A percentile compares a stretch with the other conserved stretches of the same genome.
Evolutionary conservation across 2,797 vertebrate species (phyloP).

Genomic region (Sternarchorhynchus goeldii): DNA sequence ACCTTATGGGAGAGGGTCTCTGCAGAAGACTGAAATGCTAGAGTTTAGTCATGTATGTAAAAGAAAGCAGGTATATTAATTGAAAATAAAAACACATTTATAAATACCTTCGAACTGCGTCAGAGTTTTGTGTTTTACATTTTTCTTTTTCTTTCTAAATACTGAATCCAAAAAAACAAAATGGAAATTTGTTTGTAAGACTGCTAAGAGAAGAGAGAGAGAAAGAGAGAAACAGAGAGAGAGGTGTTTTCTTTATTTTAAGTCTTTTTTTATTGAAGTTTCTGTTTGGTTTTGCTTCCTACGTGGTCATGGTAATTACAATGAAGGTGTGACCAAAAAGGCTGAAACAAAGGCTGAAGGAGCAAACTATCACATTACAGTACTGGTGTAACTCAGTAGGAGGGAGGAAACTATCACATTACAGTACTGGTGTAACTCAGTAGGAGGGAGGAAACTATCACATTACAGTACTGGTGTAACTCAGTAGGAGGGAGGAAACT

Average conservation of each 20-base stretch:
- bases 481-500: slow-evolving; percentile 10
- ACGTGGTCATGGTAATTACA: slow-evolving; percentile 80
- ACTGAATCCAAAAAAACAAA: too few species aligned
- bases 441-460: slow-evolving; percentile 12
- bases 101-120: too few species aligned
- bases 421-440: background rate
- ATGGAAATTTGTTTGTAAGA: too few species aligned
- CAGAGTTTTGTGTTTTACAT: too few species aligned
- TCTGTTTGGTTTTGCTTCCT: slow-evolving; percentile 69
- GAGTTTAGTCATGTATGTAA: slow-evolving; percentile 73
- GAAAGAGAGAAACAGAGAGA: background rate
- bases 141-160: too few species aligned
- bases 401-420: slow-evolving; percentile 7
- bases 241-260: slow-evolving; percentile 58
- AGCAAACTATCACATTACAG: slow-evolving; percentile 6
- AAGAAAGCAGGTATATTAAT: slow-evolving; percentile 69
- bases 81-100: slow-evolving; percentile 77
- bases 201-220: too few species aligned
- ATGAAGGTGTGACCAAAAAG: slow-evolving; percentile 68
- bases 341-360: slow-evolving; percentile 33
- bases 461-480: background rate
- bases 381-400: background rate
- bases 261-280: slow-evolving; percentile 79
- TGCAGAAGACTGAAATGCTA: slow-evolving; percentile 63
- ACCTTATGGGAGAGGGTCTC: slow-evolving; percentile 66